Evolutionary conservation across 1,140 invertebrate species (phyloP), one percentile per base, ranked within the genome.

Genomic region (Ceratosolen solmsi): DNA sequence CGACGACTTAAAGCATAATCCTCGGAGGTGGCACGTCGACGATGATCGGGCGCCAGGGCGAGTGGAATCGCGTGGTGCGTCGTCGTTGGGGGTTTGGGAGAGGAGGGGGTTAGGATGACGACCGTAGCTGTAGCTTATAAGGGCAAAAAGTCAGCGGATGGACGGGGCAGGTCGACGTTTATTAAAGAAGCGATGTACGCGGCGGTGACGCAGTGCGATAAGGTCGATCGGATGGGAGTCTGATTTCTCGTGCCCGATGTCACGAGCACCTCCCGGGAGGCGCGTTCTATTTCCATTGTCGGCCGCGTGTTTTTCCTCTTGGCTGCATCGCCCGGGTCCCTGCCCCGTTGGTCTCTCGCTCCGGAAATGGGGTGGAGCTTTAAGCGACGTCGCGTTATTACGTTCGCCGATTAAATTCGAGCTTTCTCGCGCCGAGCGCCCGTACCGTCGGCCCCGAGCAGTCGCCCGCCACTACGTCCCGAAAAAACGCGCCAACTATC

Each of bases 331-430:
- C 41, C 13, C 51, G 41, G 30, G 38, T 51, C 41, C 11, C 22
- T 41, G 20, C 15, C 58, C 33, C 56, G 63, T 54, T 25, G 20
- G 30, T 41, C 73, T 41, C 54, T 22, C 46, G 54, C 82, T n/a
- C n/a, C n/a, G n/a, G 60, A 54, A 73, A 63, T 15, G 70, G 84
- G 3, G 72, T 65, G 73, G 54, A 80, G 78, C 78, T 80, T 80
- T 80, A 80, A 80, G 70, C 17, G 70, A 73, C 38, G 68, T 63
- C 58, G 27, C 36, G 51, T 79, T 79, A 79, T 79, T 79, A n/a
- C 68, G 83, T 82, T 78, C 80, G 79, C 71, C 80, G 77, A 84
- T 81, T 79, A 77, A 82, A 73, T 70, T 71, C 63, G 83, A 80
- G 83, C 74, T 68, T 75, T 84, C 73, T 79, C 60, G 25, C 58